Conservation (phyloP, 2,113 vertebrate species). For the Clarias batrachus region DNA sequence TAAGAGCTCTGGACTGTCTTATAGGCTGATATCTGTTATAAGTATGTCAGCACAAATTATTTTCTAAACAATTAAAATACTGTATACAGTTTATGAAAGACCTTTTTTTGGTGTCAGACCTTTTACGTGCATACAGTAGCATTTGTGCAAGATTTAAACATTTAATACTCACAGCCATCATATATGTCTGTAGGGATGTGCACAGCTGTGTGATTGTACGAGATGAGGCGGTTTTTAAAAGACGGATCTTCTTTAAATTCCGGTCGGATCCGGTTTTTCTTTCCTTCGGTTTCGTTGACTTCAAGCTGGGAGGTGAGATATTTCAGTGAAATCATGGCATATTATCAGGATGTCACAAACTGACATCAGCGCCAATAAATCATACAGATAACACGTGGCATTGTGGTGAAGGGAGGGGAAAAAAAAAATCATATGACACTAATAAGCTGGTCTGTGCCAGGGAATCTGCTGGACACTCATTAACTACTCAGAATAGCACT, state of each 20-base stretch:
- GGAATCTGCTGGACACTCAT: constrained; percentile 19
- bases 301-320: constrained; percentile 75
- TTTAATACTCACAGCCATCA: constrained; percentile 90
- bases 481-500: constrained; percentile 44
- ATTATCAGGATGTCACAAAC: background rate
- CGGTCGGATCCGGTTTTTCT: constrained; percentile 82
- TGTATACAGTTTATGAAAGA: background rate
- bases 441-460: background rate
- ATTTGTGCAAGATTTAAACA: background rate
- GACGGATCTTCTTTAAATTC: constrained; percentile 88
- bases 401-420: background rate
- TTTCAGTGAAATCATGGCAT: background rate
- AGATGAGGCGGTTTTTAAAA: constrained; percentile 83
- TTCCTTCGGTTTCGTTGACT: constrained; percentile 86
- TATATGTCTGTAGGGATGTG: constrained; percentile 99
- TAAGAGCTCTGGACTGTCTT: background rate
- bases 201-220: constrained; percentile 92
- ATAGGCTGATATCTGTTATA: background rate
- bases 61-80: background rate
- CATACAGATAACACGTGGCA: background rate
- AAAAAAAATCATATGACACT: constrained; percentile 7
- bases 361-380: background rate
- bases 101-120: background rate
- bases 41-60: background rate
- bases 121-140: background rate